Percentiles rank a stretch among this genome's conserved stretches.
Evolutionary conservation across 2,888 invertebrate species (phyloP).

Genomic region (Kryphioiulus occultus): DNA sequence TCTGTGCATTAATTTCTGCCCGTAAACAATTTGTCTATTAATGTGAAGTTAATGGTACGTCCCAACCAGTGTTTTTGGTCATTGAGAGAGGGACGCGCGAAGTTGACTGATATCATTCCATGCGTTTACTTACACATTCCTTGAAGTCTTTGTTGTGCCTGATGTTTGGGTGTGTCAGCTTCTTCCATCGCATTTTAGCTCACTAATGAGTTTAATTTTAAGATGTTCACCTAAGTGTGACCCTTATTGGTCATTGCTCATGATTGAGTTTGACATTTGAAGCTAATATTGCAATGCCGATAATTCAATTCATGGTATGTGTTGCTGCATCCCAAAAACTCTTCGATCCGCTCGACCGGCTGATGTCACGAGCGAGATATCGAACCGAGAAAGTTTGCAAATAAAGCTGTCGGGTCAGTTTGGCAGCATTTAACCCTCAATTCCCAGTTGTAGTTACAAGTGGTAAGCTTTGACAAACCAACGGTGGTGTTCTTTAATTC

Average conservation of each 20-base stretch:
- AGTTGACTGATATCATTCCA: background rate
- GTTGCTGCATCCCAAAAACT: too few relatives aligned
- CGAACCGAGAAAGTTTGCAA: too few relatives aligned
- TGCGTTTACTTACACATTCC: conserved; percentile 32
- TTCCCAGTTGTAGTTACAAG: background rate
- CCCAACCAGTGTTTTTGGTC: background rate
- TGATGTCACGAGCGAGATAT: too few relatives aligned
- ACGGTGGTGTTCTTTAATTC: background rate
- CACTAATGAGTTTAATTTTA: background rate
- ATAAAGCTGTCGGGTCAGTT: too few relatives aligned
- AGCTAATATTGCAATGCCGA: too few relatives aligned
- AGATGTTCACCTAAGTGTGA: background rate
- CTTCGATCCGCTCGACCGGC: too few relatives aligned
- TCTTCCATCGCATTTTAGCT: background rate
- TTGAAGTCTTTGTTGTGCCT: conserved; percentile 27
- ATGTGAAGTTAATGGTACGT: background rate
- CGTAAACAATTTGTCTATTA: background rate
- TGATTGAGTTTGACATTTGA: too few relatives aligned
- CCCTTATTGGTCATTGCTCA: too few relatives aligned
- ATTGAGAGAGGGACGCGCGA: background rate
- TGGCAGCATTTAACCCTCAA: background rate
- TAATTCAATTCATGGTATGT: too few relatives aligned
- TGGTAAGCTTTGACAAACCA: background rate
- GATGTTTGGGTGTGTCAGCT: background rate
- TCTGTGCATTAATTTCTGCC: too few relatives aligned